These are phyloP conservation scores for Miltochrista miniata DNA, from an alignment of 2,888 invertebrate species.

Conservation along the genomic window DNA sequence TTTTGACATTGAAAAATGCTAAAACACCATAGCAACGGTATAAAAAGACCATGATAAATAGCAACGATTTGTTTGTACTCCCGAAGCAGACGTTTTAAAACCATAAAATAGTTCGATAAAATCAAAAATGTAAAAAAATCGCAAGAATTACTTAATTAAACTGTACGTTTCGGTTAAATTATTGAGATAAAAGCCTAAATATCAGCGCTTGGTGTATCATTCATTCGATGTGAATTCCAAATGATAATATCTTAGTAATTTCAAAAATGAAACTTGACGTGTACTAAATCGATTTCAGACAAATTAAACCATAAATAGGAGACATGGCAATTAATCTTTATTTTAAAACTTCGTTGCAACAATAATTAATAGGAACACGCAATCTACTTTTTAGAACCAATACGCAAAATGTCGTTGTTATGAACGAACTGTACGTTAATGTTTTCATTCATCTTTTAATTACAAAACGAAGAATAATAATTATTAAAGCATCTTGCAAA, in stretches of 20 bases:
- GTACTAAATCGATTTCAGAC: no score
- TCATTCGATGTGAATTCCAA: slow-evolving; percentile 40
- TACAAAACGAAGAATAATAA: no score
- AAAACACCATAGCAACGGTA: slow-evolving; percentile 46
- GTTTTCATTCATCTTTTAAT: no score
- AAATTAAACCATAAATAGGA: no score
- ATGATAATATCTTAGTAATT: slow-evolving; percentile 62
- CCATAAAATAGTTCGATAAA: slow-evolving; percentile 31
- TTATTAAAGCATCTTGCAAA: no score
- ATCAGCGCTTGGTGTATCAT: slow-evolving; percentile 75
- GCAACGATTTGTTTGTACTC: slow-evolving; percentile 51
- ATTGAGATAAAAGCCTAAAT: slow-evolving; percentile 71
- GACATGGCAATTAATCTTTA: no score
- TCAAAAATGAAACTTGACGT: slow-evolving; percentile 39
- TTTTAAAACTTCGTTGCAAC: no score
- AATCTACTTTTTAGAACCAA: no score
- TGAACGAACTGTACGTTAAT: no score
- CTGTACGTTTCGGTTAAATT: slow-evolving; percentile 64
- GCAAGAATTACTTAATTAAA: slow-evolving; percentile 64
- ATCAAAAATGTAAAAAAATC: slow-evolving; percentile 43
- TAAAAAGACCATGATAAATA: slow-evolving; percentile 49
- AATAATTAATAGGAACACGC: no score
- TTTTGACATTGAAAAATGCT: slow-evolving; percentile 32
- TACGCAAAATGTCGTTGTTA: no score
- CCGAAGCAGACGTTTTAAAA: slow-evolving; percentile 34